These are phyloP conservation scores for Myotis davidii DNA, from an alignment of 2,113 vertebrate genomes.

Conservation along the genomic window DNA sequence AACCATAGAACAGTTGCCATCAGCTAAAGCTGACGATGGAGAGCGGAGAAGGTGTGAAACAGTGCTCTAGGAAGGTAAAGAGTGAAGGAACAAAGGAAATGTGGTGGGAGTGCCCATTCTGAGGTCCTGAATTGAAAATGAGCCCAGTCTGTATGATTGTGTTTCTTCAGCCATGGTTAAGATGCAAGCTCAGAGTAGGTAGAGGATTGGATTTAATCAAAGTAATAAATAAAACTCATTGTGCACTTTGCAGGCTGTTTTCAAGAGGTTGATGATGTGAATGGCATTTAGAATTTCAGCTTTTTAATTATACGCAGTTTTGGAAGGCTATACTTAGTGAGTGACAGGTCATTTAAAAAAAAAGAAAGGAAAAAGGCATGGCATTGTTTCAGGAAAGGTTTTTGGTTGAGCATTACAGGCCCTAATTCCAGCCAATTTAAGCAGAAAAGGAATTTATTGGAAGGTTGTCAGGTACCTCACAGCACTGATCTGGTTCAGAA, in stretches of 20 bases:
- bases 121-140: background rate
- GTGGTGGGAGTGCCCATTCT: background rate
- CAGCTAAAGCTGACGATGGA: background rate
- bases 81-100: background rate
- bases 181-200: background rate
- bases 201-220: background rate
- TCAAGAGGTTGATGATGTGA: background rate
- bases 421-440: constrained; percentile 45
- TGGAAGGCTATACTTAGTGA: background rate
- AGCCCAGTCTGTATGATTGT: background rate
- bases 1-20: background rate
- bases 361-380: background rate
- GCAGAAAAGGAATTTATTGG: constrained; percentile 46
- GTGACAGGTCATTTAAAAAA: background rate
- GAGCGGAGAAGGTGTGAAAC: background rate
- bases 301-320: constrained; percentile 46
- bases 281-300: constrained; percentile 41
- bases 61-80: background rate
- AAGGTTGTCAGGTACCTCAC: constrained; percentile 29
- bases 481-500: constrained; percentile 38
- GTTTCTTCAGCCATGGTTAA: background rate
- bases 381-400: constrained; percentile 20
- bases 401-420: constrained; percentile 25
- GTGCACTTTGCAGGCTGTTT: constrained; percentile 35
- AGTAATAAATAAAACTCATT: background rate